Conservation (phyloP, 2,113 vertebrate species). For the Callospermophilus lateralis region DNA sequence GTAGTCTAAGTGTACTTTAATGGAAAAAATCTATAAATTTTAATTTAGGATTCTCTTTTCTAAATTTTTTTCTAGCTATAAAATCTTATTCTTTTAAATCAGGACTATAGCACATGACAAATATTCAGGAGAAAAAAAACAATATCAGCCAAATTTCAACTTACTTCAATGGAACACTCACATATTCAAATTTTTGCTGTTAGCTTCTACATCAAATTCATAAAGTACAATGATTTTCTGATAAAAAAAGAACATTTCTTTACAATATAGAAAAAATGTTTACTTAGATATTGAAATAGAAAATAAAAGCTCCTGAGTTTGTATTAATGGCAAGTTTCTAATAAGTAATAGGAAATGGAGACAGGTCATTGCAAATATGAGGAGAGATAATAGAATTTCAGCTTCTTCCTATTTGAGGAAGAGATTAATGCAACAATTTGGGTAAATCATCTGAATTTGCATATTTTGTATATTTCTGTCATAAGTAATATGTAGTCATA, state of each 20-base stretch:
- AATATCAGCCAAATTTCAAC: neutral
- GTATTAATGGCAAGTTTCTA: neutral
- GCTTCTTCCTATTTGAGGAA: neutral
- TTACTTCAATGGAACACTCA: neutral
- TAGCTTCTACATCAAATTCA: constrained; percentile 9
- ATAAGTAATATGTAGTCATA: neutral
- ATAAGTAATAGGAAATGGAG: neutral
- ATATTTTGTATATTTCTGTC: neutral
- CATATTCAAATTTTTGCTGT: constrained; percentile 32
- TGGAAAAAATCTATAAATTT: constrained; percentile 44
- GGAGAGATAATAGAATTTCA: neutral
- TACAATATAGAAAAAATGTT: neutral
- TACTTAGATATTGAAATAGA: constrained; percentile 3
- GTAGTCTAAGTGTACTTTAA: constrained; percentile 1
- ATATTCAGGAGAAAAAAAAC: neutral
- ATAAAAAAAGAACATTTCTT: neutral
- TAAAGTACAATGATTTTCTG: neutral
- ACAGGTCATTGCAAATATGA: neutral
- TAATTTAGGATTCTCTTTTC: constrained; percentile 32
- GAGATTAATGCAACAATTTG: constrained; percentile 1
- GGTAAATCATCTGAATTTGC: constrained; percentile 13
- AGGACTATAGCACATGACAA: neutral
- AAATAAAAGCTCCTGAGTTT: neutral
- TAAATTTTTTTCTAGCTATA: constrained; percentile 1
- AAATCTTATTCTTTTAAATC: constrained; percentile 2